Conservation (phyloP, 2,888 invertebrate species). For the Agrotis ipsilon region DNA sequence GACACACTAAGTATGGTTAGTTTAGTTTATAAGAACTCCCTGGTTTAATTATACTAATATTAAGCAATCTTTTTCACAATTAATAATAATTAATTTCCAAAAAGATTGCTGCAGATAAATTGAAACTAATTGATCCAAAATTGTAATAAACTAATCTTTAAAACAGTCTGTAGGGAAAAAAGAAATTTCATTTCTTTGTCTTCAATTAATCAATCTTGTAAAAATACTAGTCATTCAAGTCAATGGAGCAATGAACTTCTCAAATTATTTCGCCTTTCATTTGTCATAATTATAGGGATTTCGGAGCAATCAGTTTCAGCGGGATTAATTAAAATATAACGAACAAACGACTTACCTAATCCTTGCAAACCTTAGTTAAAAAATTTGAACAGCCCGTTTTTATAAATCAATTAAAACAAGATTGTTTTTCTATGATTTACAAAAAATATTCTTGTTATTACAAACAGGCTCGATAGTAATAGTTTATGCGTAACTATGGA, state of each 20-base stretch:
- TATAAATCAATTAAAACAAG: background rate
- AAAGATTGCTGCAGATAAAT: too few species aligned
- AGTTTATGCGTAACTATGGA: too few species aligned
- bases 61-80: too few species aligned
- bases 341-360: background rate
- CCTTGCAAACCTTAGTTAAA: background rate
- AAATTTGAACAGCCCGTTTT: background rate
- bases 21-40: too few species aligned
- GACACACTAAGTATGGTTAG: background rate
- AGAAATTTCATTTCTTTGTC: background rate
- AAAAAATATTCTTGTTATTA: too few species aligned
- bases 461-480: too few species aligned
- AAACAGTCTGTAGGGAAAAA: background rate
- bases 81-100: too few species aligned
- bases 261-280: background rate
- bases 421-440: too few species aligned
- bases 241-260: background rate
- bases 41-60: too few species aligned
- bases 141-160: background rate
- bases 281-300: background rate
- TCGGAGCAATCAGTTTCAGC: background rate
- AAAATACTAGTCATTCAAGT: background rate
- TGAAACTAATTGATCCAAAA: too few species aligned
- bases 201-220: background rate
- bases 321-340: conserved; percentile 4